Conservation (phyloP, 2,113 vertebrate species). For the Tetrao urogallus region DNA sequence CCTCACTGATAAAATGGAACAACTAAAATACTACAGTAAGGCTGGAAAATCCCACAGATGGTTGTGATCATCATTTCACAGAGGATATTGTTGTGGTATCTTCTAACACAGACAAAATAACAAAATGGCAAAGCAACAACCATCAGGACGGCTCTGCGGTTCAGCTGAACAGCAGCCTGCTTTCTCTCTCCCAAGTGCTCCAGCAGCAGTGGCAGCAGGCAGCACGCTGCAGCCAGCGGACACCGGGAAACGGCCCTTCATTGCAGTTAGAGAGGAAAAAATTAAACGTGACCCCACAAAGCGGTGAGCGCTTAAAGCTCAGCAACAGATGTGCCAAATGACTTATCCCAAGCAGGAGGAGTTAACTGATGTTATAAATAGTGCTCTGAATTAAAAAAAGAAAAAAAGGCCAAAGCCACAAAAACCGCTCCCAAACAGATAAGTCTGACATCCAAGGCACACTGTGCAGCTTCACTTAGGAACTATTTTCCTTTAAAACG, state of each 20-base stretch:
- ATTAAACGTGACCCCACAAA: background rate
- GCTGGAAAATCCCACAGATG: background rate
- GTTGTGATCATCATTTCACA: background rate
- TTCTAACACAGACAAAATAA: background rate
- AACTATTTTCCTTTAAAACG: conserved; percentile 38
- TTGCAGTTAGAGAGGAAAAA: background rate
- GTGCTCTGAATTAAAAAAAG: background rate
- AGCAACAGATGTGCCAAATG: conserved; percentile 62
- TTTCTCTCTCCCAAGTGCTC: background rate
- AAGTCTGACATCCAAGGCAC: background rate
- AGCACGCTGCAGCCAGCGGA: background rate
- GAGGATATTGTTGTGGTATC: background rate
- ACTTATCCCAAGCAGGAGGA: conserved; percentile 46
- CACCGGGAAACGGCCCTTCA: background rate
- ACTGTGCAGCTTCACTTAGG: background rate
- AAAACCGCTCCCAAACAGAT: background rate
- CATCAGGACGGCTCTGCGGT: background rate
- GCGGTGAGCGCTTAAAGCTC: conserved; percentile 1
- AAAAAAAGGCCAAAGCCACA: background rate
- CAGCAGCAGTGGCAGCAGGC: fast-evolving
- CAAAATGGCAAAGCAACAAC: background rate
- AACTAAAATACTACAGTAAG: background rate
- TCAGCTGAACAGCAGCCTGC: background rate
- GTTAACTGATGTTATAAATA: conserved; percentile 75
- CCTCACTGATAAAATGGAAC: background rate